Percentiles rank a stretch among this genome's conserved stretches.
Evolutionary conservation across 2,888 invertebrate genomes (phyloP).

Genomic region (Aphelenchoides bicaudatus): DNA sequence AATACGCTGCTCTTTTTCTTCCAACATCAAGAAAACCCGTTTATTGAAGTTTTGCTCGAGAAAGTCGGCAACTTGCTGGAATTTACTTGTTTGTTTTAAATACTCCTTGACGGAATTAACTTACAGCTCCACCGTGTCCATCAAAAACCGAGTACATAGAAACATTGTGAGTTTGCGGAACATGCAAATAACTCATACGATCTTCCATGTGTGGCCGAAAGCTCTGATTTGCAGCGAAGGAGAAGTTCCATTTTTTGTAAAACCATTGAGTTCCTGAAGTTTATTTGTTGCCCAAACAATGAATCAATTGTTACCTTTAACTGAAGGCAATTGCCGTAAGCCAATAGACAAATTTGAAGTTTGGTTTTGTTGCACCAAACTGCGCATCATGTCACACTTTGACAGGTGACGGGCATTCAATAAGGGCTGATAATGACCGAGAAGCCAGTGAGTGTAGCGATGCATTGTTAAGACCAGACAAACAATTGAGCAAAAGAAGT

Average conservation of each 20-base stretch:
- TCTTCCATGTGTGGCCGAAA: conserved; percentile 46
- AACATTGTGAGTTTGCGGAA: conserved; percentile 36
- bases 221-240: conserved; percentile 40
- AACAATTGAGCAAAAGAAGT: conserved; percentile 17
- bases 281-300: not conserved
- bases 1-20: not conserved
- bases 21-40: conserved; percentile 24
- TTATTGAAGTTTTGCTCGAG: conserved; percentile 39
- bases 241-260: conserved; percentile 36
- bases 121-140: conserved; percentile 51
- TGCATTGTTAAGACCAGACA: conserved; percentile 23
- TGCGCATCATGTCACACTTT: conserved; percentile 26
- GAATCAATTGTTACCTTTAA: not conserved
- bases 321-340: not conserved
- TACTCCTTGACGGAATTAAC: not conserved
- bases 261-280: conserved; percentile 27
- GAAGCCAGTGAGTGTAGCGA: conserved; percentile 24
- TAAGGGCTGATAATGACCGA: conserved; percentile 24
- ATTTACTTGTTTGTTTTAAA: not conserved
- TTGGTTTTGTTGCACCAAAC: not conserved
- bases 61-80: conserved; percentile 44
- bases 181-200: conserved; percentile 41
- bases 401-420: conserved; percentile 26
- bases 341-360: not conserved
- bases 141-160: conserved; percentile 50